These are phyloP conservation scores for Lagorchestes hirsutus DNA, from an alignment of 2,797 vertebrate species.

Conservation along the genomic window DNA sequence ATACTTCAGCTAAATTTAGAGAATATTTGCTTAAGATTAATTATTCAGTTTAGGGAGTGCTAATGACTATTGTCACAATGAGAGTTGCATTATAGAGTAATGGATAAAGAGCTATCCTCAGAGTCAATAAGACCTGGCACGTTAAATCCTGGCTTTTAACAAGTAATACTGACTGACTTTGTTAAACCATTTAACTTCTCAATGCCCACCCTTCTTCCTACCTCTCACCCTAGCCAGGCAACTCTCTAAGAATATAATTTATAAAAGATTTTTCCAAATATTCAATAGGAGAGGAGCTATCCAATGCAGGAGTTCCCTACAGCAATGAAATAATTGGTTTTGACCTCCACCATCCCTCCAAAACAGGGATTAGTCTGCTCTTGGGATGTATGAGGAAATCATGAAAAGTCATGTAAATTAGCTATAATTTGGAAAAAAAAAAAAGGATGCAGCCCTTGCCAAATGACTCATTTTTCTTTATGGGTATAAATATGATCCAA, in stretches of 20 bases:
- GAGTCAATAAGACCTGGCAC: background rate
- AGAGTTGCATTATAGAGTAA: conserved; percentile 12
- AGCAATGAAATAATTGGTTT: background rate
- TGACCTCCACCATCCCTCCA: background rate
- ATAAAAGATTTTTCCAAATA: background rate
- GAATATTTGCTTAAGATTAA: conserved; percentile 60
- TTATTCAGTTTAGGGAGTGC: conserved; percentile 35
- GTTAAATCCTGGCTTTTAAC: background rate
- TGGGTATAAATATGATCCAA: background rate
- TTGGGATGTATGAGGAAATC: background rate
- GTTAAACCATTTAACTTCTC: background rate
- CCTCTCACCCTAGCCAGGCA: background rate
- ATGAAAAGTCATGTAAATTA: background rate
- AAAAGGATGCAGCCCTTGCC: background rate
- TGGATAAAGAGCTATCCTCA: background rate
- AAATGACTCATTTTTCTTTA: background rate
- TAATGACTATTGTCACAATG: conserved; percentile 7
- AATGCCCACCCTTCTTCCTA: conserved; percentile 57
- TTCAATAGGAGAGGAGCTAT: background rate
- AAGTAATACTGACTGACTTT: background rate
- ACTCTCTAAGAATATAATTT: background rate
- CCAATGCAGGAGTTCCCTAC: background rate
- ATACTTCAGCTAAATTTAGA: conserved; percentile 51
- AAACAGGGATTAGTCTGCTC: background rate
- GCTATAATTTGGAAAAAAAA: background rate